Evolutionary conservation across 2,888 invertebrate genomes (phyloP), one percentile per base, ranked within the genome.

Genomic region (Apoda limacodes): DNA sequence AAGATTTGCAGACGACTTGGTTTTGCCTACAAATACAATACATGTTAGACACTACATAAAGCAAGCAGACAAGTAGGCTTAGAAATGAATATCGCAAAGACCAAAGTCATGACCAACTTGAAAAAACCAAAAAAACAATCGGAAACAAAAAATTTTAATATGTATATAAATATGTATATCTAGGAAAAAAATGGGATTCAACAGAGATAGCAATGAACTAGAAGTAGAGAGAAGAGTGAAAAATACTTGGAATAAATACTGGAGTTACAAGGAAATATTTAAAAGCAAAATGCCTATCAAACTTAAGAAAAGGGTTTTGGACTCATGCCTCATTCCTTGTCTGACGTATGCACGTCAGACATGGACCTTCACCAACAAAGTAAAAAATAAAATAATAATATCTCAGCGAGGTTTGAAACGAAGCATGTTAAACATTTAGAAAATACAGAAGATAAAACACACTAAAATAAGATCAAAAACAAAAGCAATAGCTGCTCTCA

Each of bases 171-270:
- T 43, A 42, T 24, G 30, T 35, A 7, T 44, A 42, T 28, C 24
- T 44, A 3, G 42, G 37, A 3, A 41, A 42, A 34, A 36, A 40
- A 22, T 43, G 2, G 37, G 33, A 6, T 42, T 37, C 21, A 12
- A 24, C 3, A 26, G 21, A 2, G 9, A 28, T 7, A 32, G 12
- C 17, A 28, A 36, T 10, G 15, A 32, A 9, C 10, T 19, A 25
- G 38, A 38, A 30, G 13, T 38, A 12, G 35, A 38, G 5, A 28
- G 38, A 25, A 25, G 38, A 12, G 17, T 35, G 6, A 12, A 22
- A 23, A 15, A n/a, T 6, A 21, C 31, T 4, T 34, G 34, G 34
- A 34, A 31, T 2, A 35, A 33, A 21, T 38, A 22, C 28, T 33
- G 35, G 33, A 35, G 24, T 13, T 24, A 28, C 3, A 40, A 37